Evolutionary conservation across 1,140 invertebrate genomes (phyloP), one percentile per base, ranked within the genome.

Genomic region (Chionoecetes opilio): DNA sequence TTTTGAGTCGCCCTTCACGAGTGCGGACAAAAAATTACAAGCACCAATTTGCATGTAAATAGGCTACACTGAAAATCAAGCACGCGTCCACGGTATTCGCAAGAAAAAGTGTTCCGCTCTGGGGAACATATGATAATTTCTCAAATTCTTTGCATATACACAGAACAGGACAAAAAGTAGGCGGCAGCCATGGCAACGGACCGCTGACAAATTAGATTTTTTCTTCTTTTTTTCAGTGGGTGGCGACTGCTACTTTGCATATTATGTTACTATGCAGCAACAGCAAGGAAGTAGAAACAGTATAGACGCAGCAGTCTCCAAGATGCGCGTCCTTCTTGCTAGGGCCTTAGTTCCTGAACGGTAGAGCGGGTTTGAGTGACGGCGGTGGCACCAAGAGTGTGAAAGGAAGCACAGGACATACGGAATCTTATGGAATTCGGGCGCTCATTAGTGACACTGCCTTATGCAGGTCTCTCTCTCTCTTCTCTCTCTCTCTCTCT

Each of bases 131-230:
- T 94, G 93, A 94, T 94, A 94, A 94, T 94, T 94, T 94, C 86
- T 94, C 93, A 94, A 94, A 94, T 94, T 94, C 93, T 94, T 94
- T 94, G 93, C 93, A 94, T 94, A 94, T 94, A 94, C 82, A 82
- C 93, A 94, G 93, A 82, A 94, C 38, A 5, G 93, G 53, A 82
- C 84, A 46, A 93, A 93, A 93, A 93, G 91, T 26, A 26, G 35
- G 37, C 34, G 29, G 34, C 29, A 46, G 88, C 29, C 37, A 90
- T 41, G 88, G 88, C 63, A 90, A 90, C 88, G 88, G 14, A 31
- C 88, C 88, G 34, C 37, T 41, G 88, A 90, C 88, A 90, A 90
- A 90, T 90, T 90, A 90, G 88, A 41, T 38, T 90, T 90, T 90
- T 89, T 90, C 26, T 21, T 75, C n/a, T 75, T 75, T 75, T 26